Base-by-base conservation (phyloP, 2,888 invertebrate genomes). In the Lithosia quadra region DNA sequence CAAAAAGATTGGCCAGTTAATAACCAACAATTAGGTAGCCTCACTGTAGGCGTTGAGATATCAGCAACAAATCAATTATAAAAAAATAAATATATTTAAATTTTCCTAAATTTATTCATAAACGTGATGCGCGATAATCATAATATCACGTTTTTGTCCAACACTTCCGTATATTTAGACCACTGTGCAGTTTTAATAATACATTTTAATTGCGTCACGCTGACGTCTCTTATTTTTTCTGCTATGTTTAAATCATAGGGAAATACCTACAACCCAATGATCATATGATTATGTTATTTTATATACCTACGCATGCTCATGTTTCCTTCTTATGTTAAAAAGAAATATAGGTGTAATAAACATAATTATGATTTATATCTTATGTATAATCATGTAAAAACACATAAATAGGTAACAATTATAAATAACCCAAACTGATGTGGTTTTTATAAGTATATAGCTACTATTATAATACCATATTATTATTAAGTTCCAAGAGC, bases 91-190 rank as follows among this genome's bases (percentile, higher is more conserved):
- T 56, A 56, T 24, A 56, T 56, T 15, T 22, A 24, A 56, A 15
- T 24, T 56, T 28, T 15, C 7, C 22, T 28, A 10, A n/a, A 8
- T 56, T 49, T n/a, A 39, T 24, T 39, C 5, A 58, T 39, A 43
- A 49, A 65, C 58, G 49, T 59, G 58, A 43, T n/a, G n/a, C 49
- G 49, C 49, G 49, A 9, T 49, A 49, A 49, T 49, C 49, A 33
- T 7, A 7, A n/a, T 28, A 33, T 60, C 60, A 60, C 58, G 65
- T 69, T 80, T 77, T 64, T 61, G 69, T 39, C 53, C 63, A 62
- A 10, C 34, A 66, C 65, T 80, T 81, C 82, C 80, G 81, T 78
- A 72, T 75, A 53, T 56, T 7, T 62, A 39, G 70, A 69, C 28
- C 71, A 71, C 72, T 71, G 69, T 75, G 69, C 73, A 66, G 34